A percentile compares a stretch with the other conserved stretches of the same genome.
These are phyloP conservation scores for Antennarius striatus DNA, from an alignment of 2,113 vertebrate species.

Conservation along the genomic window DNA sequence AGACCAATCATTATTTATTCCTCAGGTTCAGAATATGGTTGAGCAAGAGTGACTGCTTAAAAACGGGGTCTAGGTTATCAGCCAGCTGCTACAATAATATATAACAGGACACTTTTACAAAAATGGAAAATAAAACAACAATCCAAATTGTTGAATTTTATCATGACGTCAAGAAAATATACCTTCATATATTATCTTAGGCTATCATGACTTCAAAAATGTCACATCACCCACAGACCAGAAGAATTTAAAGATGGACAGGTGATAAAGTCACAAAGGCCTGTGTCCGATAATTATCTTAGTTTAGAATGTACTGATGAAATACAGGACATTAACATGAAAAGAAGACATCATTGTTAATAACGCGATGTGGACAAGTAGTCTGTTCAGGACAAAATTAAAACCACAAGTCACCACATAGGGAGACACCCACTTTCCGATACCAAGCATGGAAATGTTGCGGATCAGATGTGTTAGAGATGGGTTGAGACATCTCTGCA, in stretches of 20 bases:
- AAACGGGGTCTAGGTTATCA: no score
- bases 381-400: slow-evolving; percentile 17
- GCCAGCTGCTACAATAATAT: neutral
- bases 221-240: slow-evolving; percentile 80
- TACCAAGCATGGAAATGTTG: slow-evolving; percentile 11
- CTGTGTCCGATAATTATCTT: slow-evolving; percentile 11
- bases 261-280: slow-evolving; percentile 17
- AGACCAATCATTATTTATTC: slow-evolving; percentile 13
- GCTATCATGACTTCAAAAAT: slow-evolving; percentile 89
- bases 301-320: slow-evolving; percentile 14
- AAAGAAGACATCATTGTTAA: slow-evolving; percentile 6
- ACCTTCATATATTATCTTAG: slow-evolving; percentile 76
- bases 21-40: neutral
- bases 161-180: slow-evolving; percentile 46
- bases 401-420: slow-evolving; percentile 19
- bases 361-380: slow-evolving; percentile 36
- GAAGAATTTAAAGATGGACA: slow-evolving; percentile 70
- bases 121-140: slow-evolving; percentile 31
- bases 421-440: slow-evolving; percentile 25
- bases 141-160: slow-evolving; percentile 50
- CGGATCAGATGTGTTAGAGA: slow-evolving; percentile 23
- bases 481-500: slow-evolving; percentile 32
- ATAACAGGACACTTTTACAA: slow-evolving; percentile 26
- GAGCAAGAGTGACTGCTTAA: neutral
- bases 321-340: slow-evolving; percentile 14